These are phyloP conservation scores for Anthophora plumipes DNA, from an alignment of 2,888 invertebrate species.

Conservation along the genomic window DNA sequence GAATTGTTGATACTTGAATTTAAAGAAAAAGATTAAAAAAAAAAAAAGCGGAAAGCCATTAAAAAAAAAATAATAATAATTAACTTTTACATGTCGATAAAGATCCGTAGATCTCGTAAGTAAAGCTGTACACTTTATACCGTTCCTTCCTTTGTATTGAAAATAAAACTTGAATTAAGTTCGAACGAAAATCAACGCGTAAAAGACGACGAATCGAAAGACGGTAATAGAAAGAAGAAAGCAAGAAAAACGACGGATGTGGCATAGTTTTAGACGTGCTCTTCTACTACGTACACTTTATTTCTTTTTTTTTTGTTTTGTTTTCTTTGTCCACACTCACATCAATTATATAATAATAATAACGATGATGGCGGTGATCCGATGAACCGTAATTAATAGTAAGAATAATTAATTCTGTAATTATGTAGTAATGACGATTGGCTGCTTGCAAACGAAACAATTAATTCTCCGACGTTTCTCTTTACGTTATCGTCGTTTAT, in stretches of 20 bases:
- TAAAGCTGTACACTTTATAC: conserved; percentile 25
- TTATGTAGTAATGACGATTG: conserved; percentile 65
- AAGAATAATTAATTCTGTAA: conserved; percentile 72
- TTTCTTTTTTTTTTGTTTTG: conserved; percentile 69
- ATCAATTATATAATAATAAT: conserved; percentile 76
- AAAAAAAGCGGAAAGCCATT: too few relatives aligned
- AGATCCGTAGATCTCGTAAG: conserved; percentile 29
- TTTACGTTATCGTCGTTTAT: conserved; percentile 47
- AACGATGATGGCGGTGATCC: conserved; percentile 67
- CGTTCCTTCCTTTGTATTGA: conserved; percentile 34
- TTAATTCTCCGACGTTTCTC: conserved; percentile 52
- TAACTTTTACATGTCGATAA: not conserved
- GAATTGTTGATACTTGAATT: not conserved
- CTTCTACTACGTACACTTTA: conserved; percentile 76
- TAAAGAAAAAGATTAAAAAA: not conserved
- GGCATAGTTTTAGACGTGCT: conserved; percentile 44
- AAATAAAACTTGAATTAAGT: conserved; percentile 54
- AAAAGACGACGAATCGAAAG: too few relatives aligned
- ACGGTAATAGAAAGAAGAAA: conserved; percentile 2
- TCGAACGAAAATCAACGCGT: not conserved
- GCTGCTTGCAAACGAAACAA: conserved; percentile 67
- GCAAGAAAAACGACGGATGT: conserved; percentile 40
- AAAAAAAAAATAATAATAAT: too few relatives aligned
- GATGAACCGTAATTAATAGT: conserved; percentile 66
- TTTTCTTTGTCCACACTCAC: conserved; percentile 75